Base-by-base conservation (phyloP, 2,113 vertebrate species). In the Picathartes gymnocephalus region DNA sequence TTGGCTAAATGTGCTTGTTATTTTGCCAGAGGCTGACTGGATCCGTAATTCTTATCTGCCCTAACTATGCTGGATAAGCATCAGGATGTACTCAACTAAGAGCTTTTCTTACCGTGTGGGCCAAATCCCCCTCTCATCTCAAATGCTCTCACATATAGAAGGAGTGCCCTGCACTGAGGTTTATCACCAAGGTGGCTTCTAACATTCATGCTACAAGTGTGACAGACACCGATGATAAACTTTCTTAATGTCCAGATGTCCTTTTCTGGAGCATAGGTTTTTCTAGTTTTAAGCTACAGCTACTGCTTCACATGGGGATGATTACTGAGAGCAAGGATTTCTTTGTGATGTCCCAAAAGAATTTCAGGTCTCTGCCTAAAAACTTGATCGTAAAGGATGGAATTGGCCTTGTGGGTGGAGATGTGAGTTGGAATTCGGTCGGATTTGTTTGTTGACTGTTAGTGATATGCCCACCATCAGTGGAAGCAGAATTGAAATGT, bases 31-130 rank as follows among this genome's bases (percentile, higher is more conserved):
- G 90, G 45, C 88, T 86, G 88, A 73, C 86, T 86, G 93, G 88
- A 94, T 93, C 93, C 72, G 86, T 94, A 92, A 88, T 92, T 96
- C 90, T 90, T 86, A 93, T 53, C 53, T 64, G 92, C 76, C 60
- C 45, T 76, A 88, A 81, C 72, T 86, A 14, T 88, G 93, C 88
- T 93, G 93, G 92, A 65, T 92, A 86, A 88, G 72, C 72, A 90
- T 77, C 44, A 57, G 51, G 82, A 94, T 90, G 57, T 90, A 74
- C 69, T 93, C 93, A 78, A 64, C 80, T 83, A 93, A 93, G 68
- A 94, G 79, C 37, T 96, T 94, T 81, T 84, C 71, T 88, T 88
- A 81, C 71, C 58, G 66, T 0, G 1, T 56, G 56, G 85, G 85
- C 82, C 90, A 93, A 91, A 90, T n/a, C 27, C n/a, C 27, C 62